A percentile compares a stretch with the other conserved stretches of the same genome.
phyloP scores from a whole-genome alignment of 1,140 invertebrate genomes.

The Scaptomyza hsui region DNA sequence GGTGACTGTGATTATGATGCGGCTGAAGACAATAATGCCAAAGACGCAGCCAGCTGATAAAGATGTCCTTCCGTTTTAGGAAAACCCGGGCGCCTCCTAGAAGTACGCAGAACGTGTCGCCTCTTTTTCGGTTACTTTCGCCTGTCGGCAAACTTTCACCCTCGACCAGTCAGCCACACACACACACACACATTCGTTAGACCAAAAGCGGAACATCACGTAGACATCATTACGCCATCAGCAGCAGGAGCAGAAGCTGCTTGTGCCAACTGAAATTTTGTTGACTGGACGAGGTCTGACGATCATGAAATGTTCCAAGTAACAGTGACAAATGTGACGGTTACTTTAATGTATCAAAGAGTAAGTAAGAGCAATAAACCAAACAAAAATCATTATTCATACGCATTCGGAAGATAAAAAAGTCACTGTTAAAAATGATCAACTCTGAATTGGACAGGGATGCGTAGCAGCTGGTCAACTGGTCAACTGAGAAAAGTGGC shows the following conservation, averaged over 20 bases:
- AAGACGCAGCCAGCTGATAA: conserved; percentile 65
- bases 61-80: conserved; percentile 68
- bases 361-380: too few species aligned
- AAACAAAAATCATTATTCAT: too few species aligned
- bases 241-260: conserved; percentile 7
- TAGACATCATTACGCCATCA: conserved; percentile 79
- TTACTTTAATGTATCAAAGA: too few species aligned
- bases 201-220: conserved; percentile 62
- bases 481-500: conserved; percentile 39
- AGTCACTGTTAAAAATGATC: neutral
- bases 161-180: conserved; percentile 36
- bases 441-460: neutral
- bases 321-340: neutral
- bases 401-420: too few species aligned
- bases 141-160: conserved; percentile 72
- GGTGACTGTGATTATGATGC: conserved; percentile 52
- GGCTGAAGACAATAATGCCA: conserved; percentile 48
- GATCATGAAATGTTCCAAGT: neutral
- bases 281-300: conserved; percentile 6
- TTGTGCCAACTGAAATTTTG: conserved; percentile 18
- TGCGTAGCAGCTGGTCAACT: conserved; percentile 13
- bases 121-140: conserved; percentile 64
- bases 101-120: conserved; percentile 69
- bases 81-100: conserved; percentile 19
- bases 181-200: conserved; percentile 49